phyloP scores from a whole-genome alignment of 2,797 vertebrate species.

The Intellagama lesueurii region DNA sequence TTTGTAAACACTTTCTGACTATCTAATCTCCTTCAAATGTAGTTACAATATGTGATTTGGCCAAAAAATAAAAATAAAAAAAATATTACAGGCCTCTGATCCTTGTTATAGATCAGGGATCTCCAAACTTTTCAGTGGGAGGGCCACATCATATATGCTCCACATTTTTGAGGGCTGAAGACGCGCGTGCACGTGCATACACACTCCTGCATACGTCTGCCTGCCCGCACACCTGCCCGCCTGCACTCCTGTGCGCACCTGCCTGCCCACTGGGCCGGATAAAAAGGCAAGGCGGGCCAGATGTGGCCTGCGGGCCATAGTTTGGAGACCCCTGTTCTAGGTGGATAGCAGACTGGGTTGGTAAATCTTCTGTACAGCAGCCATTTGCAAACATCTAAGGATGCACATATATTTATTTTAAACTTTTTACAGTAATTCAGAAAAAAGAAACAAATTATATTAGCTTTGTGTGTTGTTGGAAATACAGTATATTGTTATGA shows the following conservation, averaged over 20 bases:
- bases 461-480: not conserved
- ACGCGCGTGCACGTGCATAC: too few species aligned
- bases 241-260: too few species aligned
- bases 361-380: not conserved
- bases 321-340: too few species aligned
- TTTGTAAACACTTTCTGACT: constrained; percentile 34
- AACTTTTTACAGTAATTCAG: not conserved
- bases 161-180: too few species aligned
- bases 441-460: not conserved
- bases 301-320: too few species aligned
- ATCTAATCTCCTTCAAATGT: not conserved
- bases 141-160: too few species aligned
- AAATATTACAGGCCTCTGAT: not conserved
- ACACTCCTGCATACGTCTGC: too few species aligned
- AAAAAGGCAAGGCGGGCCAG: too few species aligned
- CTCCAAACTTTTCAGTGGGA: too few species aligned
- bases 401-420: not conserved
- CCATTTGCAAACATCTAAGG: not conserved
- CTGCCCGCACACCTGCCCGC: too few species aligned
- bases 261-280: too few species aligned
- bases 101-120: too few species aligned
- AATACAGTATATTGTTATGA: not conserved
- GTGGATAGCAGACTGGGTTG: not conserved
- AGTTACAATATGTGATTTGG: not conserved
- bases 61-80: not conserved